These are phyloP conservation scores for Drosophila antonietae DNA, from an alignment of 2,888 invertebrate species.

Conservation along the genomic window DNA sequence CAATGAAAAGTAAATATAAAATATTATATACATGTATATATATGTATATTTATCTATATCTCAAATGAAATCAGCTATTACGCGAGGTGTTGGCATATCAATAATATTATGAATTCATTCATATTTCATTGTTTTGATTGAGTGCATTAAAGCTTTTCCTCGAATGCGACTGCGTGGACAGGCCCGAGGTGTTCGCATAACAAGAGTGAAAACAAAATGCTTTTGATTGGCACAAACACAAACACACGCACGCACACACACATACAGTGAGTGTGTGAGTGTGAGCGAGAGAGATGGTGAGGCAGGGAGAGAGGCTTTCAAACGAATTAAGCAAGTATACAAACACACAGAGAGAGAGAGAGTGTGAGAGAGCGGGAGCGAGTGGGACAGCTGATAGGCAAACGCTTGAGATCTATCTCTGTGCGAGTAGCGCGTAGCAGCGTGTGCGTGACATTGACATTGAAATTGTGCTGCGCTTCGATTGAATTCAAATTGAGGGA, in stretches of 20 bases:
- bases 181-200: slow-evolving; percentile 33
- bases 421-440: neutral
- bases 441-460: slow-evolving; percentile 58
- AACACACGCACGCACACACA: neutral
- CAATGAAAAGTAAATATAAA: neutral
- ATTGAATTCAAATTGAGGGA: slow-evolving; percentile 13
- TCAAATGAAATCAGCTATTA: neutral
- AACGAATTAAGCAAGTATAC: slow-evolving; percentile 9
- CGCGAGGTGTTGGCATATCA: neutral
- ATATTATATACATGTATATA: neutral
- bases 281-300: neutral
- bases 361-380: neutral
- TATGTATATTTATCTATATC: neutral
- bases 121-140: slow-evolving; percentile 19
- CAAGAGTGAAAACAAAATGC: slow-evolving; percentile 58
- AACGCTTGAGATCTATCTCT: slow-evolving; percentile 34
- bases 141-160: slow-evolving; percentile 21
- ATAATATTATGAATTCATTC: slow-evolving; percentile 29
- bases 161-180: slow-evolving; percentile 38
- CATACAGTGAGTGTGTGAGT: neutral
- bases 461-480: slow-evolving; percentile 41
- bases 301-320: neutral
- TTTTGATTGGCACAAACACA: slow-evolving; percentile 15
- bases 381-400: slow-evolving; percentile 24
- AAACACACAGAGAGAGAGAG: neutral